phyloP scores from a whole-genome alignment of 2,888 invertebrate species.

The Pterobdella sp. region DNA sequence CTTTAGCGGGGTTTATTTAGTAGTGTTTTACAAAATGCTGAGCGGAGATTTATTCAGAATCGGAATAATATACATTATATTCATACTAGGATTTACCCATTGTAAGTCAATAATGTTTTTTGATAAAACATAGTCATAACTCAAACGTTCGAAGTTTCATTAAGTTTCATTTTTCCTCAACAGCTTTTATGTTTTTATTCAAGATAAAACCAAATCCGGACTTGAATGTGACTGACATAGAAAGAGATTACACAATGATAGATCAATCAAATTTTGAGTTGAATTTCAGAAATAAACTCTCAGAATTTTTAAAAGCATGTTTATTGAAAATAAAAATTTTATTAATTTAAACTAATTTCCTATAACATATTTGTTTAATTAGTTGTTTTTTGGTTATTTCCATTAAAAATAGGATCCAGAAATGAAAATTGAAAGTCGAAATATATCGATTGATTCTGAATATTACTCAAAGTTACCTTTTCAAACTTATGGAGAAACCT shows the following conservation, averaged over 20 bases:
- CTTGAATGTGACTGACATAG: neutral
- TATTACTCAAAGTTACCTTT: conserved; percentile 57
- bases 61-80: conserved; percentile 88
- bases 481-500: conserved; percentile 76
- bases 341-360: neutral
- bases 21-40: conserved; percentile 99
- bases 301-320: neutral
- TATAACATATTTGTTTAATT: no score
- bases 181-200: neutral
- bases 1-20: conserved; percentile 94
- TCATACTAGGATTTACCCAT: conserved; percentile 90
- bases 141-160: neutral
- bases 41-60: conserved; percentile 97
- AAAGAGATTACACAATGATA: no score
- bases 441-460: no score
- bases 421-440: no score
- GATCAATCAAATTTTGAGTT: neutral
- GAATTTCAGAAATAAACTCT: neutral
- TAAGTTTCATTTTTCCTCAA: neutral
- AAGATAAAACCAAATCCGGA: neutral
- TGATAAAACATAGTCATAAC: no score
- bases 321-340: neutral
- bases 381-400: no score
- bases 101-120: conserved; percentile 57
- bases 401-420: no score